Evolutionary conservation across 2,113 vertebrate species (phyloP).

Genomic region (Syngnathus typhle): DNA sequence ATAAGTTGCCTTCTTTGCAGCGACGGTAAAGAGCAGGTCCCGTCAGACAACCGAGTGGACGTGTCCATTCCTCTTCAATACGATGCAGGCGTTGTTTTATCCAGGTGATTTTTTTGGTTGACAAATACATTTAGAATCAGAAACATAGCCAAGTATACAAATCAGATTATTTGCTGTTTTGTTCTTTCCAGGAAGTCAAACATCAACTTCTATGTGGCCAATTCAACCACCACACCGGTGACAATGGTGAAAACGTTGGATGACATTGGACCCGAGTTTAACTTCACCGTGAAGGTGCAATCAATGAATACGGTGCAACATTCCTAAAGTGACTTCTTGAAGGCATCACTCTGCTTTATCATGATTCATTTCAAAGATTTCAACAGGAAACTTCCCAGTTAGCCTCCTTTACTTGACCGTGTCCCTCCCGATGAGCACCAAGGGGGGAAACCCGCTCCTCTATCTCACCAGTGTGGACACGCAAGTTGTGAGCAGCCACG

Average conservation of each 20-base stretch:
- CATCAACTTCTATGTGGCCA: slow-evolving; percentile 83
- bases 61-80: slow-evolving; percentile 76
- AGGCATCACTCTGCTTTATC: not conserved
- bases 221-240: slow-evolving; percentile 55
- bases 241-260: slow-evolving; percentile 71
- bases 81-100: slow-evolving; percentile 79
- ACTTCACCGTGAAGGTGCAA: slow-evolving; percentile 80
- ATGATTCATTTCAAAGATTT: slow-evolving; percentile 65
- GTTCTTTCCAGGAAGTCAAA: slow-evolving; percentile 71
- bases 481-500: slow-evolving; percentile 62
- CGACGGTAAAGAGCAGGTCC: slow-evolving; percentile 74
- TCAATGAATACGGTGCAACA: slow-evolving; percentile 26
- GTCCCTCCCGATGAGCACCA: slow-evolving; percentile 72
- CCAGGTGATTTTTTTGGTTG: slow-evolving; percentile 65
- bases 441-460: slow-evolving; percentile 75
- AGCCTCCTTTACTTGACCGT: slow-evolving; percentile 74
- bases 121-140: too few relatives aligned
- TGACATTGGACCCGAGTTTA: slow-evolving; percentile 85
- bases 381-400: slow-evolving; percentile 75
- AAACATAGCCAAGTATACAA: too few relatives aligned
- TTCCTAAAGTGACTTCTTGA: not conserved
- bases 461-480: slow-evolving; percentile 75
- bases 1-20: slow-evolving; percentile 46
- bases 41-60: slow-evolving; percentile 71
- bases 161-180: not conserved